These are phyloP conservation scores for Entelurus aequoreus DNA, from an alignment of 2,113 vertebrate genomes.

Conservation along the genomic window DNA sequence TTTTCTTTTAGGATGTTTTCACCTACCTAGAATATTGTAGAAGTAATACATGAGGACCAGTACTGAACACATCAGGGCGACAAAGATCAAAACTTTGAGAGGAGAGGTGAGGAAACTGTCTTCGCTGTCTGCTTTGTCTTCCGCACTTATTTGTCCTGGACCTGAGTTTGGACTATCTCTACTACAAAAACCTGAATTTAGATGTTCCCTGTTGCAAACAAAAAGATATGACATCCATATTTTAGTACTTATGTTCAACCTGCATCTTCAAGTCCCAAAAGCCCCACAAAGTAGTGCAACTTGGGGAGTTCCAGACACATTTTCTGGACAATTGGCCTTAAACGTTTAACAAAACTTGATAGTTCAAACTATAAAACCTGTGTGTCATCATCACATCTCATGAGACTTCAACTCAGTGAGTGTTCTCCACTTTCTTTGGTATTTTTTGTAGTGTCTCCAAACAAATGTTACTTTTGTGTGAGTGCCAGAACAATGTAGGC, in stretches of 20 bases:
- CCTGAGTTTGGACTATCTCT: neutral
- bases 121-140: slow-evolving; percentile 49
- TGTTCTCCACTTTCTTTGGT: too few species aligned
- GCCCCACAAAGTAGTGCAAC: too few species aligned
- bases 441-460: too few species aligned
- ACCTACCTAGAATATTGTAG: slow-evolving; percentile 88
- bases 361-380: too few species aligned
- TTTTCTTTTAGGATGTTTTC: neutral
- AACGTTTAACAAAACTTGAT: too few species aligned
- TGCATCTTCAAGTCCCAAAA: neutral
- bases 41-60: slow-evolving; percentile 93
- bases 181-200: slow-evolving; percentile 46
- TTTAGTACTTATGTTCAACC: neutral
- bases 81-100: slow-evolving; percentile 83
- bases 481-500: too few species aligned
- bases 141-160: slow-evolving; percentile 44
- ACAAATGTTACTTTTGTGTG: too few species aligned
- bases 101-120: slow-evolving; percentile 77
- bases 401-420: too few species aligned
- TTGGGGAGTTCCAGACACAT: too few species aligned
- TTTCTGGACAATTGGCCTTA: too few species aligned
- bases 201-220: slow-evolving; percentile 69
- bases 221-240: neutral
- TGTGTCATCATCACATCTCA: too few species aligned
- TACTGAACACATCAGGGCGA: slow-evolving; percentile 85